Evolutionary conservation across 2,888 invertebrate species (phyloP), one percentile per base, ranked within the genome.

Genomic region (Polymixis lichenea): DNA sequence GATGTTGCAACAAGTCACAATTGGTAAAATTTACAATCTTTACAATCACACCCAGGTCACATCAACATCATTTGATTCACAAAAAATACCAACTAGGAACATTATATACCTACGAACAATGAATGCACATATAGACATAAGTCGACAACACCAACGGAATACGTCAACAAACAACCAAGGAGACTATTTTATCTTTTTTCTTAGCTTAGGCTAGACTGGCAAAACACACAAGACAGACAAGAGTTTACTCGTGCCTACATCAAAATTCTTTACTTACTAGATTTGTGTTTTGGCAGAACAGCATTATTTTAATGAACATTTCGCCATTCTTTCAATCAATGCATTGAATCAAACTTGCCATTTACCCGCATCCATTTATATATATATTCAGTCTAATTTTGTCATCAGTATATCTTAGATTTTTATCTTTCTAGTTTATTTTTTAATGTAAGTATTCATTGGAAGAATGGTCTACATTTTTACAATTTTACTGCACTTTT

Each of bases 1-100:
- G 80, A 83, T 88, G 93, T 93, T 94, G 93, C 94, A 89, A 90
- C 87, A 93, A 95, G 93, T 90, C 89, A 88, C 80, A 84, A 95
- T 95, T 95, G 94, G 94, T 92, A 89, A 91, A 91, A 91, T 91
- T 92, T 90, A 93, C 89, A 87, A 89, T 86, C 90, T 93, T 91
- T 92, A 93, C 91, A 90, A 92, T 92, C 90, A 95, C 96, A 96
- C 96, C 96, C 96, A 96, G 96, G 95, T 96, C 96, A 96, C 95
- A 96, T 96, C 96, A 96, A 94, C 95, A 94, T 92, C 86, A 90
- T 91, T 88, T 85, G 87, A 91, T 90, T 88, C 87, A 93, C 91
- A 93, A 91, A 89, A 88, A 89, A 88, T 89, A 90, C 87, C 86
- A 73, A 87, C 83, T 92, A 92, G 89, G 89, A 90, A 92, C 91